A percentile compares a stretch with the other conserved stretches of the same genome.
These are phyloP conservation scores for Callosobruchus maculatus DNA, from an alignment of 2,888 invertebrate genomes.

Conservation along the genomic window DNA sequence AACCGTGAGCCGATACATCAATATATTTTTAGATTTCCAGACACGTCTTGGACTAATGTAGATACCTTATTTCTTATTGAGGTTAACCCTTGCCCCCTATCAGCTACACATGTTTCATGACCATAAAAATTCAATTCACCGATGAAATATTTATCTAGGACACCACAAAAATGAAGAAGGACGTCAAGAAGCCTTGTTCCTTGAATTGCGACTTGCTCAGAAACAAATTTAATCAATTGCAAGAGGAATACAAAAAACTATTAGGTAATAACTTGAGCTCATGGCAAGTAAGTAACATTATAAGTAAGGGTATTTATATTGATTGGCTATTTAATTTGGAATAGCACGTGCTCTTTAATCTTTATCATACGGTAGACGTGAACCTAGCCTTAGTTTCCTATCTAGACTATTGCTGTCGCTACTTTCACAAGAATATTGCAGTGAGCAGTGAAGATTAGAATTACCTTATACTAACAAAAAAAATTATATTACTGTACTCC, in stretches of 20 bases:
- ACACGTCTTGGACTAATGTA: not conserved
- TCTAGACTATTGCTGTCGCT: no score
- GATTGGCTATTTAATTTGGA: no score
- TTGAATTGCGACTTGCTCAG: conserved; percentile 8
- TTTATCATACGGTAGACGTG: no score
- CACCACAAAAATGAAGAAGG: not conserved
- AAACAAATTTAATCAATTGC: conserved; percentile 20
- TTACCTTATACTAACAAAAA: no score
- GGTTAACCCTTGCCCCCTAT: not conserved
- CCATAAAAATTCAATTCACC: not conserved
- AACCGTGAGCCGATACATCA: no score
- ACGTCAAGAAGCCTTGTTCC: not conserved
- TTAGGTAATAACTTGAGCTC: conserved; percentile 15
- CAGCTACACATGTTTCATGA: not conserved
- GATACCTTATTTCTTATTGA: not conserved
- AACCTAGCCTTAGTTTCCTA: no score
- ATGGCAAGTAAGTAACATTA: no score
- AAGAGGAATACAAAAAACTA: conserved; percentile 25
- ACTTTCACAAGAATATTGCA: no score
- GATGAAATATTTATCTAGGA: not conserved
- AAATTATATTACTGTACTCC: no score
- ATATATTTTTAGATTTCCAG: not conserved
- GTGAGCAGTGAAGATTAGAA: no score
- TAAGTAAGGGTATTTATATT: no score
- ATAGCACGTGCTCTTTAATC: no score